A percentile compares a stretch with the other conserved stretches of the same genome.
These are phyloP conservation scores for Bombylius major DNA, from an alignment of 2,888 invertebrate genomes.

Conservation along the genomic window DNA sequence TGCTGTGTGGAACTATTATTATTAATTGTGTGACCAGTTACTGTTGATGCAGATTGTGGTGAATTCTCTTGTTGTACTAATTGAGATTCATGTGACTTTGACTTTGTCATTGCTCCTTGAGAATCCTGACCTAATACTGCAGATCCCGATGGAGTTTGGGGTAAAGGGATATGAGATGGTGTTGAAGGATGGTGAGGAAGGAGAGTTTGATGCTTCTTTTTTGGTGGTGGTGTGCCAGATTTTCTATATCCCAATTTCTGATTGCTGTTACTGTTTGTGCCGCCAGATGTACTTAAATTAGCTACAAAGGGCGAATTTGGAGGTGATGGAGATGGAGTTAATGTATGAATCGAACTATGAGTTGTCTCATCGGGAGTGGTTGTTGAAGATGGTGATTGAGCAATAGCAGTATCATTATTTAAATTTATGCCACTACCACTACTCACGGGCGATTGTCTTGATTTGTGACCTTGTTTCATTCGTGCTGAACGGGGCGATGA, in stretches of 20 bases:
- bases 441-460: constrained; percentile 14
- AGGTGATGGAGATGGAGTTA: constrained; percentile 35
- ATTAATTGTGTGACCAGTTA: constrained; percentile 34
- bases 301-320: constrained; percentile 30
- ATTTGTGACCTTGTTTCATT: constrained; percentile 16
- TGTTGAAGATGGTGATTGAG: constrained; percentile 14
- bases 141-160: constrained; percentile 1
- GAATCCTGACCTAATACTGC: constrained; percentile 27
- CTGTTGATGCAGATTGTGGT: constrained; percentile 25
- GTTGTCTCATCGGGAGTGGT: constrained; percentile 20
- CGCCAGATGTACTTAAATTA: constrained; percentile 10
- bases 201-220: constrained; percentile 55
- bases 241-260: constrained; percentile 30
- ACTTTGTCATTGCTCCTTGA: constrained; percentile 57
- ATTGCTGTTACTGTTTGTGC: constrained; percentile 16
- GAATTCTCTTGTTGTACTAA: constrained; percentile 46
- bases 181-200: constrained; percentile 31
- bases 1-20: background rate
- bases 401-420: constrained; percentile 13
- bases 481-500: constrained; percentile 29
- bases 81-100: constrained; percentile 86
- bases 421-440: background rate
- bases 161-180: constrained; percentile 20
- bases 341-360: constrained; percentile 24
- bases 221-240: constrained; percentile 57